A percentile compares a stretch with the other conserved stretches of the same genome.
Conservation (phyloP, 1,140 invertebrate genomes). For the Hyles vespertilio region DNA sequence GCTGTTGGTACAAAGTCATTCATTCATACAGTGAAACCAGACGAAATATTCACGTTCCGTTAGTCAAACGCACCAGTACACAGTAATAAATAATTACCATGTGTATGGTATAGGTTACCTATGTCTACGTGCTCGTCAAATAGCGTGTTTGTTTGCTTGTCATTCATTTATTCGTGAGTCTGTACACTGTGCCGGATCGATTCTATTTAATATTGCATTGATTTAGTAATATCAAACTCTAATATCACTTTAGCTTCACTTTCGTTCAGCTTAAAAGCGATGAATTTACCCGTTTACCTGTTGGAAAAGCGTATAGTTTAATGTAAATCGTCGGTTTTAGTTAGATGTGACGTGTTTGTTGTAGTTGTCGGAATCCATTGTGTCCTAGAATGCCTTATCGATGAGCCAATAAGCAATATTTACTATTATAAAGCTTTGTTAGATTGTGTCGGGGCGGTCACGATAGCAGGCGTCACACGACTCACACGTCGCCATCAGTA, state of each 20-base stretch:
- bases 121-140: too few species aligned
- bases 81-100: conserved; percentile 13
- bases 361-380: conserved; percentile 1
- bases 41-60: conserved; percentile 53
- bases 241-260: too few species aligned
- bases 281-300: not conserved
- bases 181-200: too few species aligned
- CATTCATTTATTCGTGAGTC: too few species aligned
- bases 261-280: not conserved
- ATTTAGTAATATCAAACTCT: too few species aligned
- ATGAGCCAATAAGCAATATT: conserved; percentile 16
- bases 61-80: conserved; percentile 36
- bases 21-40: conserved; percentile 40
- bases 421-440: conserved; percentile 19
- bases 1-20: conserved; percentile 35
- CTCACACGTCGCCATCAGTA: conserved; percentile 42
- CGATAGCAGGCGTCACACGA: conserved; percentile 16
- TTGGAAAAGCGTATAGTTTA: not conserved
- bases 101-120: not conserved
- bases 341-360: not conserved
- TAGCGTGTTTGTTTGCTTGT: too few species aligned
- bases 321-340: not conserved
- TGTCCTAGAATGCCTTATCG: conserved; percentile 7
- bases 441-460: conserved; percentile 8
- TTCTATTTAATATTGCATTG: too few species aligned